Evolutionary conservation across 2,888 invertebrate species (phyloP), one percentile per base, ranked within the genome.

Genomic region (Drepanosiphum platanoidis): DNA sequence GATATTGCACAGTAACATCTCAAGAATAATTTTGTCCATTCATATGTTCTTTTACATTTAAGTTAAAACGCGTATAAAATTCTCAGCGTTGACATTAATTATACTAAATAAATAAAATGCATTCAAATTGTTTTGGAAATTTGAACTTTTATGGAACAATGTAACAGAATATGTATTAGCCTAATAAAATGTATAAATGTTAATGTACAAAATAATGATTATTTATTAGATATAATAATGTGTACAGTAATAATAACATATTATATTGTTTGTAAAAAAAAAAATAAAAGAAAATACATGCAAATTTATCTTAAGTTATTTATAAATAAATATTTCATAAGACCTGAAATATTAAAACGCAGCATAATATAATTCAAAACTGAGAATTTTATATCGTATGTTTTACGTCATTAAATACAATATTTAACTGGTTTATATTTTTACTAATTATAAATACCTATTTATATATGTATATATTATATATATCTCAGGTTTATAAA

Each of bases 1-100:
- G 32, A 68, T 82, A 83, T 83, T 83, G 75, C 83, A 75, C 83
- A 64, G 13, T 36, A 30, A 71, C 32, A 61, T 82, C 61, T 34
- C 58, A 30, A 58, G 11, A 72, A 13, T 61, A 61, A 15, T 61
- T 81, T 61, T 82, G 36, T 82, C 72, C 58, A 61, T 61, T 66
- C 0, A 68, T 42, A 46, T 79, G 42, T 79, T 71, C 32, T 32
- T 42, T 61, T 27, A 30, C 58, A 32, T 13, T 72, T 64, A 64
- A 66, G 11, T 39, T 77, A 77, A 61, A 61, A 71, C 22, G 27
- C 27, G 15, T n/a, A 70, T 61, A 64, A 72, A 72, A 64, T 71
- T 70, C 58, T 52, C 22, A 34, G 71, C 36, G 61, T 30, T 68
- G 42, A 64, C 18, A 30, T 61, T 30, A 7, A 64, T n/a, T 34